These are phyloP conservation scores for Masnerella sp. DNA, from an alignment of 2,888 invertebrate genomes.

Conservation along the genomic window DNA sequence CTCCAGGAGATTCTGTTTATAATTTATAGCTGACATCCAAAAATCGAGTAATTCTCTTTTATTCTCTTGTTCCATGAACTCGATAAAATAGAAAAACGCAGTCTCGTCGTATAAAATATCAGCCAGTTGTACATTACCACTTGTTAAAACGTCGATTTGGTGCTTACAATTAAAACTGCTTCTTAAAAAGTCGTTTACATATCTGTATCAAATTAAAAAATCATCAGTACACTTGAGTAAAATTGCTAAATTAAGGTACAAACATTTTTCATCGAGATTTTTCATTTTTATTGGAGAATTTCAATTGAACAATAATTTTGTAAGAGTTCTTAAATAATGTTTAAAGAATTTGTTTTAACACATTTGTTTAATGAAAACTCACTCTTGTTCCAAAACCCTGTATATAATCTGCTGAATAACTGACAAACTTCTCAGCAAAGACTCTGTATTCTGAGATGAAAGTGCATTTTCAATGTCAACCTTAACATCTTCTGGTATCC, in stretches of 20 bases:
- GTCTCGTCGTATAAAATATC: constrained; percentile 95
- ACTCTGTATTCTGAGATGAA: constrained; percentile 82
- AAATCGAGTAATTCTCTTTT: constrained; percentile 89
- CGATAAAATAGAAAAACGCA: constrained; percentile 96
- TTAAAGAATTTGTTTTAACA: too few relatives aligned
- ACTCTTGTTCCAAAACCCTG: constrained; percentile 84
- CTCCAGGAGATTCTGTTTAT: constrained; percentile 84
- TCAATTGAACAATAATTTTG: too few relatives aligned
- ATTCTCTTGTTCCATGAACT: constrained; percentile 95
- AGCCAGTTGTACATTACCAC: constrained; percentile 86
- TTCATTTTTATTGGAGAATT: too few relatives aligned
- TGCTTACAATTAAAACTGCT: constrained; percentile 94
- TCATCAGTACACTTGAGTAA: too few relatives aligned
- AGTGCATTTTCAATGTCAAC: constrained; percentile 83
- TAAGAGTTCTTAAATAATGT: too few relatives aligned
- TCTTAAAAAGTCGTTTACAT: constrained; percentile 88
- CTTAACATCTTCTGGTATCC: constrained; percentile 81
- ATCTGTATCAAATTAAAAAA: constrained; percentile 78
- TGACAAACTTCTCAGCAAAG: constrained; percentile 85
- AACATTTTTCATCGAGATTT: too few relatives aligned
- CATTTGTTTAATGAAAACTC: too few relatives aligned
- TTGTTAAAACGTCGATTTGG: constrained; percentile 93
- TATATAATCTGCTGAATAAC: constrained; percentile 85
- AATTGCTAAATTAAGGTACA: too few relatives aligned
- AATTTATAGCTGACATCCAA: constrained; percentile 93